Evolutionary conservation across 2,888 invertebrate genomes (phyloP).

Genomic region (Drosophila greeni): DNA sequence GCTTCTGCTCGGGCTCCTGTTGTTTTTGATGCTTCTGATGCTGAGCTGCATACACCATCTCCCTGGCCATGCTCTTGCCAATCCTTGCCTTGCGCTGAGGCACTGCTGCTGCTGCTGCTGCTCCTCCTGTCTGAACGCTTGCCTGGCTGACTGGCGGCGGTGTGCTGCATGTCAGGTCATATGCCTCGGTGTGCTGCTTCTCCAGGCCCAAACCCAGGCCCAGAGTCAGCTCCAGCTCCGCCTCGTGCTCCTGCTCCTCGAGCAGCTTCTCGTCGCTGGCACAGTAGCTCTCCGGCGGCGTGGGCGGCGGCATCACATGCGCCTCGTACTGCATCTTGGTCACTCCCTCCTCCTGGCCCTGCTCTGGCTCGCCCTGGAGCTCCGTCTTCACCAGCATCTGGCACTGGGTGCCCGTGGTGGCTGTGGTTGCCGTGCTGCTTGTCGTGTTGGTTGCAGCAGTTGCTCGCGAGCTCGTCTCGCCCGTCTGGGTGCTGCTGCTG

Average conservation of each 20-base stretch:
- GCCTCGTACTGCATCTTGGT: constrained; percentile 78
- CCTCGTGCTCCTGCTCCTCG: constrained; percentile 60
- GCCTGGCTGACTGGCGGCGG: constrained; percentile 80
- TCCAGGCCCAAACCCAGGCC: constrained; percentile 12
- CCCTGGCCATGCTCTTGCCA: constrained; percentile 85
- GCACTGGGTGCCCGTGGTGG: constrained; percentile 66
- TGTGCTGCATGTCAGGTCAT: constrained; percentile 81
- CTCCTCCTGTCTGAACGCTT: constrained; percentile 59
- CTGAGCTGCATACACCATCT: constrained; percentile 78
- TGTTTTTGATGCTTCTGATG: constrained; percentile 55
- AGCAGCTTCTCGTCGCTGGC: constrained; percentile 74
- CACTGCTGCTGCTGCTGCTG: constrained; percentile 38
- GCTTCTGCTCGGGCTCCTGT: constrained; percentile 34
- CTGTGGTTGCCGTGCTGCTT: constrained; percentile 55
- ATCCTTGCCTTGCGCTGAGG: constrained; percentile 81
- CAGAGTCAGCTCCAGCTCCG: constrained; percentile 56
- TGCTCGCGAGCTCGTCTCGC: constrained; percentile 38
- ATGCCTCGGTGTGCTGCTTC: constrained; percentile 66
- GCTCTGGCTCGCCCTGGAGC: constrained; percentile 70
- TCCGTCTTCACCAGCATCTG: constrained; percentile 75
- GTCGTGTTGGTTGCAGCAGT: constrained; percentile 57
- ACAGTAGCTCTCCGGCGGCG: constrained; percentile 76
- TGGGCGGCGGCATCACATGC: constrained; percentile 77
- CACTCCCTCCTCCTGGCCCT: constrained; percentile 48
- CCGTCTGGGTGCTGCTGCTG: constrained; percentile 50